Evolutionary conservation across 2,888 invertebrate species (phyloP).

Genomic region (Epirrhoe alternata): DNA sequence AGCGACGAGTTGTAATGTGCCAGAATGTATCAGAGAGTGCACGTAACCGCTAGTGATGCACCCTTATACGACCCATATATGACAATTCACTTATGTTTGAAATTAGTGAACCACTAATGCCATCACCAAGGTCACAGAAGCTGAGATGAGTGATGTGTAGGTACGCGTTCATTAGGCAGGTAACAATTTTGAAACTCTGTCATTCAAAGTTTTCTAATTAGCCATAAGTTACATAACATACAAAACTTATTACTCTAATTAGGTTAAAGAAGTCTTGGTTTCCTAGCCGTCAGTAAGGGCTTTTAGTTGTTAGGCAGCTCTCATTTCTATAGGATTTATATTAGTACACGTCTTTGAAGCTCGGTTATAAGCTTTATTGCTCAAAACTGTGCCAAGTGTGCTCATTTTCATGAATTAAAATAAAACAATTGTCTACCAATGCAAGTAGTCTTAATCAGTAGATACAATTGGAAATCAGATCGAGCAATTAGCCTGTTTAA

Average conservation of each 20-base stretch:
- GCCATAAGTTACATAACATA: background rate
- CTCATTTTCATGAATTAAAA: slow-evolving; percentile 16
- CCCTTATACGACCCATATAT: no score
- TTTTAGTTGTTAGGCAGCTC: background rate
- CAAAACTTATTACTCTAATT: background rate
- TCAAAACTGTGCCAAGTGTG: slow-evolving; percentile 28
- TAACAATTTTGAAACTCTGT: background rate
- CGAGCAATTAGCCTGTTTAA: slow-evolving; percentile 41
- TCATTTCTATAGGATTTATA: background rate
- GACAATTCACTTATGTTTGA: no score
- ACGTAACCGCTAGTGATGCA: no score
- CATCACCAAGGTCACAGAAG: no score
- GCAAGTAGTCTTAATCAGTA: slow-evolving; percentile 13
- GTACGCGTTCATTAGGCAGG: background rate
- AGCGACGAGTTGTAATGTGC: no score
- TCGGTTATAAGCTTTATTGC: slow-evolving; percentile 4
- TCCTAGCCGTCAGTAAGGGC: background rate
- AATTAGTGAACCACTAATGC: no score
- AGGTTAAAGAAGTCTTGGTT: background rate
- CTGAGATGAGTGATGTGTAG: background rate
- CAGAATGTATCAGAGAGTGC: no score
- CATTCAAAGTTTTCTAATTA: background rate
- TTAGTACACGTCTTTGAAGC: background rate
- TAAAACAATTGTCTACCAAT: slow-evolving; percentile 27
- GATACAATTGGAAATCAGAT: slow-evolving; percentile 30